Evolutionary conservation across 2,797 vertebrate species (phyloP), one percentile per base, ranked within the genome.

Genomic region (Scarus forsteni): DNA sequence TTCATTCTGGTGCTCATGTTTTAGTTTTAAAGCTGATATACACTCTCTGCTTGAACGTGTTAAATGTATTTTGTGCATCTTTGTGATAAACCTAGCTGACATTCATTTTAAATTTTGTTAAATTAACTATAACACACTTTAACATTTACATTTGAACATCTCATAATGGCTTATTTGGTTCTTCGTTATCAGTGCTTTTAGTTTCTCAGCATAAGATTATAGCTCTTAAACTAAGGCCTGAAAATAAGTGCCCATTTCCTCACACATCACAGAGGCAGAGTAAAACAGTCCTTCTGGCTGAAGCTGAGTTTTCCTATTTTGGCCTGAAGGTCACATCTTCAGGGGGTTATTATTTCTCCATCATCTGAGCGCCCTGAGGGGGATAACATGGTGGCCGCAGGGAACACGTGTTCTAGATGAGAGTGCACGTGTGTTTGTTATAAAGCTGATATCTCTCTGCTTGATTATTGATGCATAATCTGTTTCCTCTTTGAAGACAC

Each of bases 241-340:
- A 50, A 46, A 78, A 50, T 9, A 49, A 11, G 61, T 58, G n/a
- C 19, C 60, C 8, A 71, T 54, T 60, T 10, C 6, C 10, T 64
- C 9, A 70, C 10, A 16, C 0, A 49, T 34, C 34, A 19, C 13
- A 27, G 6, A 10, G 27, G 49, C 19, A 13, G 19, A 27, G 49
- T 10, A 27, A 19, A 51, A 34, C 27, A 52, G 49, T 7, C 1
- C 36, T n/a, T 38, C 34, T 19, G 50, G 42, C 60, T 56, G 43
- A 59, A 60, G 13, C 48, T 36, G 10, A 16, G 68, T 66, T 55
- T 39, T 38, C 65, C n/a, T 1, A 56, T 60, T 45, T 50, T 49
- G 18, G 60, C 40, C 63, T 44, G 52, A 80, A 79, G 73, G 81
- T 85, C 56, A 61, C 38, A 67, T 19, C 60, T 76, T 58, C 10